These are phyloP conservation scores for Brachycybe producta DNA, from an alignment of 2,888 invertebrate genomes.

Conservation along the genomic window DNA sequence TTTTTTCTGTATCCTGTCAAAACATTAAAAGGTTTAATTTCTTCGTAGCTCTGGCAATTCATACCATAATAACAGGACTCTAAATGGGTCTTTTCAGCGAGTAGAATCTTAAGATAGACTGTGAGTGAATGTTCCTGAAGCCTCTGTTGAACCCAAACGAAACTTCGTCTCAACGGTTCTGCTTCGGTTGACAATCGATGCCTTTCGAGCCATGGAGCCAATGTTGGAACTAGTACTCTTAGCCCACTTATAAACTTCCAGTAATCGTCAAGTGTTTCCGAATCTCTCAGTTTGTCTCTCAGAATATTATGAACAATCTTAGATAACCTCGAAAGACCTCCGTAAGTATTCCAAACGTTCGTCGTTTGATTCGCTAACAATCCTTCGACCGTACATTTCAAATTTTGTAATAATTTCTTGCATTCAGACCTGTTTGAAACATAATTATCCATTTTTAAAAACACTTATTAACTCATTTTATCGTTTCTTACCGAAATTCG, in stretches of 20 bases:
- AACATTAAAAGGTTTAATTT: neutral
- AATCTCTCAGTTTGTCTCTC: constrained; percentile 11
- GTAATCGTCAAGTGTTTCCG: constrained; percentile 11
- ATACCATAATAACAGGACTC: constrained; percentile 18
- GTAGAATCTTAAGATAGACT: constrained; percentile 17
- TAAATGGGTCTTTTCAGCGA: constrained; percentile 17
- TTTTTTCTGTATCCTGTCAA: no score
- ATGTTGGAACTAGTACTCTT: constrained; percentile 19
- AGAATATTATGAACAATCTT: constrained; percentile 17
- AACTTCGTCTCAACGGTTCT: constrained; percentile 2
- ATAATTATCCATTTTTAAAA: neutral
- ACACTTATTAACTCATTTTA: neutral
- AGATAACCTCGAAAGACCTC: constrained; percentile 18
- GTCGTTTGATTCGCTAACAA: constrained; percentile 17
- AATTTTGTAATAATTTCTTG: constrained; percentile 14
- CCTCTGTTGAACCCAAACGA: constrained; percentile 18
- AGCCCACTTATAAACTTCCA: constrained; percentile 20
- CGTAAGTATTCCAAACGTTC: constrained; percentile 23
- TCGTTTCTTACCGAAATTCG: constrained; percentile 6
- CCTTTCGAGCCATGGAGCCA: constrained; percentile 18
- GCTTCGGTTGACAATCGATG: constrained; percentile 14
- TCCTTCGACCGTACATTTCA: constrained; percentile 20
- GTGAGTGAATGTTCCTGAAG: constrained; percentile 19
- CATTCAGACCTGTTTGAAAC: constrained; percentile 15
- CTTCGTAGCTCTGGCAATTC: neutral